A percentile compares a stretch with the other conserved stretches of the same genome.
Conservation (phyloP, 2,113 vertebrate species). For the Atractosteus spatula region DNA sequence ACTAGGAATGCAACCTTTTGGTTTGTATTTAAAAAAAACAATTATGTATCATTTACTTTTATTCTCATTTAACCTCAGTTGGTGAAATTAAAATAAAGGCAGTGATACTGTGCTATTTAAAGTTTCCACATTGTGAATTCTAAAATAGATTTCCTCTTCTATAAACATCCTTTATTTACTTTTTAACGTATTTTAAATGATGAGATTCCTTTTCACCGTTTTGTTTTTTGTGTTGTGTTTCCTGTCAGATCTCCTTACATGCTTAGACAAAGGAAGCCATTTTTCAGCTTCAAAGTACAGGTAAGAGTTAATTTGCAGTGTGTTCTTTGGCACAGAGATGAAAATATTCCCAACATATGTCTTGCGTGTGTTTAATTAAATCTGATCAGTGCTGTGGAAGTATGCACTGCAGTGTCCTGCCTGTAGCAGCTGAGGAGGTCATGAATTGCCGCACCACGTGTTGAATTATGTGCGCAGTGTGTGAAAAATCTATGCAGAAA, state of each 20-base stretch:
- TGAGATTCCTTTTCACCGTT: slow-evolving; percentile 18
- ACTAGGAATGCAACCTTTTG: too few species aligned
- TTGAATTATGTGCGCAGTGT: neutral
- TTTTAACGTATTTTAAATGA: slow-evolving; percentile 14
- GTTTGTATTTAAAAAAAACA: too few species aligned
- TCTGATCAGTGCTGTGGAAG: neutral
- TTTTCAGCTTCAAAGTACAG: slow-evolving; percentile 69
- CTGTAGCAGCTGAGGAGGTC: neutral
- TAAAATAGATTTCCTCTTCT: slow-evolving; percentile 21
- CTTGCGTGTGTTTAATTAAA: slow-evolving; percentile 23
- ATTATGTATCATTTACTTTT: neutral
- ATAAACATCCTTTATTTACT: slow-evolving; percentile 2
- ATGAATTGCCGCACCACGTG: neutral
- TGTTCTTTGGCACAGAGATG: neutral
- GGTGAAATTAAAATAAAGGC: slow-evolving; percentile 26
- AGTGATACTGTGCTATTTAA: slow-evolving; percentile 27
- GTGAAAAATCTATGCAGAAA: neutral
- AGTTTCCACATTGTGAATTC: slow-evolving; percentile 20
- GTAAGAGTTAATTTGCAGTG: slow-evolving; percentile 47
- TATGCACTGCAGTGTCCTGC: neutral
- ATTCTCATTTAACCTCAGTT: slow-evolving; percentile 2
- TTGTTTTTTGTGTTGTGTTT: slow-evolving; percentile 41
- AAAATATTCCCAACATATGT: slow-evolving; percentile 10
- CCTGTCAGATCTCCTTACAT: slow-evolving; percentile 78
- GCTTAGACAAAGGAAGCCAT: slow-evolving; percentile 73